Conservation (phyloP, 2,888 invertebrate genomes). For the Platerodrilus igneus region DNA sequence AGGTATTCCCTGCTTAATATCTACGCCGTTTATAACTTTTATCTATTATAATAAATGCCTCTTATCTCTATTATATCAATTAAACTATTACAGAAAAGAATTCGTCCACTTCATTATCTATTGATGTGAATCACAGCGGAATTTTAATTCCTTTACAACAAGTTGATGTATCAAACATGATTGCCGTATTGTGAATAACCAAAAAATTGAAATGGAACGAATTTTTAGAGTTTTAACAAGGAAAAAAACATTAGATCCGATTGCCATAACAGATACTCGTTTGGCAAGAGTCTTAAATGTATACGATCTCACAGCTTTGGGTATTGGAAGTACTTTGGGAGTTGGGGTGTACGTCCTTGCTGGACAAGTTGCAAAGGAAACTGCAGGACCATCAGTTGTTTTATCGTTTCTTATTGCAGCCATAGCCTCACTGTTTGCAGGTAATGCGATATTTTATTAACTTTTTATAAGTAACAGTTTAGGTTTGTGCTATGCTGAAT, state of each 20-base stretch:
- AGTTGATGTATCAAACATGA: too few species aligned
- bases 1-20: too few species aligned
- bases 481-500: slow-evolving; percentile 88
- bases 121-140: too few species aligned
- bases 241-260: slow-evolving; percentile 40
- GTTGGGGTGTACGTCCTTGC: slow-evolving; percentile 88
- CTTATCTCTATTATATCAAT: too few species aligned
- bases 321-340: slow-evolving; percentile 78
- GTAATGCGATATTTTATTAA: slow-evolving; percentile 46
- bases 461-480: slow-evolving; percentile 25
- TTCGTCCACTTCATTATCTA: too few species aligned
- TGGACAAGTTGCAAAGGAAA: slow-evolving; percentile 73
- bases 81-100: too few species aligned
- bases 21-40: too few species aligned
- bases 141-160: too few species aligned
- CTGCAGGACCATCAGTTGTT: slow-evolving; percentile 81
- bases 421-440: slow-evolving; percentile 82
- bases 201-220: slow-evolving; percentile 37
- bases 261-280: slow-evolving; percentile 43
- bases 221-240: slow-evolving; percentile 42
- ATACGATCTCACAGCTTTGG: slow-evolving; percentile 78
- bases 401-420: slow-evolving; percentile 84
- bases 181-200: too few species aligned
- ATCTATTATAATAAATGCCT: too few species aligned
- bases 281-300: slow-evolving; percentile 71